phyloP scores from a whole-genome alignment of 2,888 invertebrate genomes.

The Zhengitettix transpicula region DNA sequence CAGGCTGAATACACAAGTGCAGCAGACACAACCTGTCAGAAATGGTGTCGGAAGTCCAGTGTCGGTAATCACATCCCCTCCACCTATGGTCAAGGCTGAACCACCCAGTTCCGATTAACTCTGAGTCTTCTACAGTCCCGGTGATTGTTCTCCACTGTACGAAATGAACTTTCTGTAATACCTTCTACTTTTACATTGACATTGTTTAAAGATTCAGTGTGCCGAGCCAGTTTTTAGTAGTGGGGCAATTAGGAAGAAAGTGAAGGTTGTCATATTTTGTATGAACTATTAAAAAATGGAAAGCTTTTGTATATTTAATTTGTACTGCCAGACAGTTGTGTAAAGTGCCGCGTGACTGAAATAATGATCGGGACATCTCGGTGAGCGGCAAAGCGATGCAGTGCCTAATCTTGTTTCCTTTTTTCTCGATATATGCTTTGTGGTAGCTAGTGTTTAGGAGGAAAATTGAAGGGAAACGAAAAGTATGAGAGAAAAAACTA shows the following conservation, averaged over 20 bases:
- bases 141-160: no score
- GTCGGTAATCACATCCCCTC: slow-evolving; percentile 20
- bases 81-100: slow-evolving; percentile 15
- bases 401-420: slow-evolving; percentile 5
- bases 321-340: slow-evolving; percentile 6
- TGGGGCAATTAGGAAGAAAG: neutral
- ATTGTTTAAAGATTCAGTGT: neutral
- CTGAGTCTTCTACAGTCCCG: neutral
- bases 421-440: slow-evolving; percentile 5
- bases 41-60: slow-evolving; percentile 17
- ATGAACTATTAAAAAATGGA: slow-evolving; percentile 2
- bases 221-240: neutral
- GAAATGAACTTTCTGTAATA: no score
- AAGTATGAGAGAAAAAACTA: slow-evolving; percentile 3
- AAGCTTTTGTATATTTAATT: slow-evolving; percentile 8
- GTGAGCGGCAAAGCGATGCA: neutral
- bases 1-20: neutral
- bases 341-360: neutral
- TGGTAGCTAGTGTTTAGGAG: slow-evolving; percentile 5
- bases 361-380: neutral
- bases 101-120: slow-evolving; percentile 10
- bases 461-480: neutral
- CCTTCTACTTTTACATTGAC: neutral
- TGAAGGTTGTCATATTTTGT: slow-evolving; percentile 3
- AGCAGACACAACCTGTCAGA: neutral